A percentile compares a stretch with the other conserved stretches of the same genome.
phyloP scores from a whole-genome alignment of 1,140 invertebrate genomes.

The Pygmarrhopalites habei region DNA sequence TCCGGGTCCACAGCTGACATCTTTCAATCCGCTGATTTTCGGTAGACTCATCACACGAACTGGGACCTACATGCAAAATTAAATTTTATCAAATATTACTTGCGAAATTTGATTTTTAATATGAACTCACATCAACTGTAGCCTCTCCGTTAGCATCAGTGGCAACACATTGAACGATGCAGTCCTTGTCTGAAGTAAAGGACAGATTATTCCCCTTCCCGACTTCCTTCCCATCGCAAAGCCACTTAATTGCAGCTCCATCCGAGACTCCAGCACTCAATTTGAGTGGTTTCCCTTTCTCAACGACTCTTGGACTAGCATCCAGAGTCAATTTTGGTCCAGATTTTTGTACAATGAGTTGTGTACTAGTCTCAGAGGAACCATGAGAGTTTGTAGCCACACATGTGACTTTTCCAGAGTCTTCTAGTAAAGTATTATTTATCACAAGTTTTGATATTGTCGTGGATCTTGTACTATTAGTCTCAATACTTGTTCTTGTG shows the following conservation, averaged over 20 bases:
- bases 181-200: not conserved
- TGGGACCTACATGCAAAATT: not conserved
- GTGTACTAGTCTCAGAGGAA: not conserved
- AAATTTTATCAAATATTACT: too few relatives aligned
- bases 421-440: constrained; percentile 17
- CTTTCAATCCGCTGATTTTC: constrained; percentile 63
- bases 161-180: not conserved
- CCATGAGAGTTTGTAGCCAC: constrained; percentile 5
- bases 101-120: too few relatives aligned
- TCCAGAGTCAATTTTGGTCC: constrained; percentile 9
- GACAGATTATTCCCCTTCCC: not conserved
- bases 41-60: constrained; percentile 63
- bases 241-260: constrained; percentile 6
- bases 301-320: not conserved
- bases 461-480: constrained; percentile 9
- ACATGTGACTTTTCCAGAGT: constrained; percentile 15
- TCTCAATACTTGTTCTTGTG: constrained; percentile 19
- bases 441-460: constrained; percentile 17
- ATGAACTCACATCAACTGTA: not conserved
- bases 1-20: constrained; percentile 62
- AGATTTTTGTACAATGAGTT: not conserved
- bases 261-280: not conserved
- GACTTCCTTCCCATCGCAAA: not conserved
- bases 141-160: not conserved
- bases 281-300: not conserved